Evolutionary conservation across 2,797 vertebrate species (phyloP).

Genomic region (Chiloscyllium punctatum): DNA sequence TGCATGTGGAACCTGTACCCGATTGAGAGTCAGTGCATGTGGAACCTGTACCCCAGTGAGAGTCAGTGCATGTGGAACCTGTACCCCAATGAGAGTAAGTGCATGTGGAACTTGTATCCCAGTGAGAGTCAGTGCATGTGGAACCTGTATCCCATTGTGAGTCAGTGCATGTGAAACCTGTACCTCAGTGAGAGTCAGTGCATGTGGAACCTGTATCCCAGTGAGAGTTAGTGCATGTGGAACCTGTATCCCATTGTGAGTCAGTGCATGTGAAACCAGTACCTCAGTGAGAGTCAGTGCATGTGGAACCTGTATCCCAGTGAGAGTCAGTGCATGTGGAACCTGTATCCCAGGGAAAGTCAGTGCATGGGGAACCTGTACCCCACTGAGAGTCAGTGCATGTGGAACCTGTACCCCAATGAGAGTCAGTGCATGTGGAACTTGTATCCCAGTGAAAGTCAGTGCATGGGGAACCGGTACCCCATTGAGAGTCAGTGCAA

Average conservation of each 20-base stretch:
- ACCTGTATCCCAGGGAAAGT: background rate
- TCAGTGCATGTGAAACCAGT: background rate
- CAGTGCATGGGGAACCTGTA: background rate
- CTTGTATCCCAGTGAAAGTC: background rate
- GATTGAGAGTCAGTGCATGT: no score
- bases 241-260: background rate
- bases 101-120: no score
- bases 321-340: background rate
- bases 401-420: background rate
- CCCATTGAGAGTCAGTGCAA: no score
- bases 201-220: background rate
- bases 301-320: no score
- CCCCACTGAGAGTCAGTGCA: background rate
- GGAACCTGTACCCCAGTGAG: no score
- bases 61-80: no score
- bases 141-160: no score
- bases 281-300: background rate
- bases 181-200: background rate
- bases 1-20: no score
- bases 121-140: background rate
- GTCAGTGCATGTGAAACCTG: background rate
- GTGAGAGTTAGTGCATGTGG: background rate
- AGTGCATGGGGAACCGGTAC: no score
- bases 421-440: background rate
- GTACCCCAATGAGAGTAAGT: no score